Conservation (phyloP, 2,888 invertebrate species). For the Chymomyza procnemis region DNA sequence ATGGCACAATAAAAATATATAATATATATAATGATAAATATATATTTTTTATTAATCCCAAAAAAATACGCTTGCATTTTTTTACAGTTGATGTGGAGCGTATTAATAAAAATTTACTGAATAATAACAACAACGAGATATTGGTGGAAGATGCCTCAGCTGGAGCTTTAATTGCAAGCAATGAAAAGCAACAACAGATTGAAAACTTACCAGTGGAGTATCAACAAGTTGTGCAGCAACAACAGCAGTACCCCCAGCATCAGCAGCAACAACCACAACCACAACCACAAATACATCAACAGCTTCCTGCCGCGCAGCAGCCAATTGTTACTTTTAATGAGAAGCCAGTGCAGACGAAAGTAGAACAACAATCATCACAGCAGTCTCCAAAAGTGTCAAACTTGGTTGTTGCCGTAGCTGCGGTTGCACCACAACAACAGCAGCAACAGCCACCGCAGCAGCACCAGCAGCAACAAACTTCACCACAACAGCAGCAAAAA, state of each 20-base stretch:
- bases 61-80: too few relatives aligned
- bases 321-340: neutral
- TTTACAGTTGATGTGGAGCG: constrained; percentile 45
- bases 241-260: constrained; percentile 42
- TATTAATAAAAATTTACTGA: constrained; percentile 41
- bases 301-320: constrained; percentile 17
- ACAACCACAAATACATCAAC: constrained; percentile 43
- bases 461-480: constrained; percentile 32
- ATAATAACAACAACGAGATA: constrained; percentile 40
- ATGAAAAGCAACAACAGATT: constrained; percentile 49
- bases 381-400: constrained; percentile 34
- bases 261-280: constrained; percentile 49
- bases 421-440: constrained; percentile 75
- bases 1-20: neutral
- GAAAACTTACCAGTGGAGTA: constrained; percentile 43
- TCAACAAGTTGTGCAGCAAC: constrained; percentile 51
- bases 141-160: constrained; percentile 44
- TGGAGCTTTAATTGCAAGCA: constrained; percentile 33
- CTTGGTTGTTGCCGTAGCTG: constrained; percentile 41
- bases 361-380: constrained; percentile 28
- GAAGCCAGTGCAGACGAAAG: constrained; percentile 16
- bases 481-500: constrained; percentile 44
- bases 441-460: constrained; percentile 76
- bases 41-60: neutral
- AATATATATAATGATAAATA: neutral